Evolutionary conservation across 2,797 vertebrate species (phyloP).

Genomic region (Parambassis ranga): DNA sequence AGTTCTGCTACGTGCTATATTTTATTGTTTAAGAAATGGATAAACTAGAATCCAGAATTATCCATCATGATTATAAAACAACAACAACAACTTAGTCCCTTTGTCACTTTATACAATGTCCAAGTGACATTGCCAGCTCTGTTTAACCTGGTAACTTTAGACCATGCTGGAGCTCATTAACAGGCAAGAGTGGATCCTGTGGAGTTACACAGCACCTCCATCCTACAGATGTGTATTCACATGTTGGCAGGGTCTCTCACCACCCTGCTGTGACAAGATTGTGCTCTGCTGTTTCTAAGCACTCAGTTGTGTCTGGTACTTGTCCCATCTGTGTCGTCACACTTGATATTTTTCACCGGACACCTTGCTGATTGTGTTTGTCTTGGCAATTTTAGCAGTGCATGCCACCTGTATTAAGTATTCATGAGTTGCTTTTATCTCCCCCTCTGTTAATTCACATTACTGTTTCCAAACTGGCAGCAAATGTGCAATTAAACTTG

Average conservation of each 20-base stretch:
- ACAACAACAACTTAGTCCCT: neutral
- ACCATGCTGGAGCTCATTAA: conserved; percentile 26
- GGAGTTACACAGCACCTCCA: conserved; percentile 13
- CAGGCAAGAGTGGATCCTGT: conserved; percentile 26
- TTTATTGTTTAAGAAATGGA: conserved; percentile 2
- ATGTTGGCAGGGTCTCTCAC: conserved; percentile 29
- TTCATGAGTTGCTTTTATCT: neutral
- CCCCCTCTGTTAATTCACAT: neutral
- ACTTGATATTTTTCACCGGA: conserved; percentile 1
- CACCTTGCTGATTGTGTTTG: neutral
- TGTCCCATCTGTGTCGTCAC: conserved; percentile 14
- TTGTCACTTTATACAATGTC: neutral
- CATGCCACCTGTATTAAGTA: neutral
- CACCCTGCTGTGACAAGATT: conserved; percentile 40
- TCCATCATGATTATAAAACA: neutral
- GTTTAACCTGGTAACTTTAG: conserved; percentile 16
- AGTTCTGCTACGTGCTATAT: neutral
- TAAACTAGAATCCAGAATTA: neutral
- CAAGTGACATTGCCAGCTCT: conserved; percentile 3
- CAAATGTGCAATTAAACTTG: neutral
- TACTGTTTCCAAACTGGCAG: neutral
- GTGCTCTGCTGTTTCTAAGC: conserved; percentile 14
- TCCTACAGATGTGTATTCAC: conserved; percentile 44
- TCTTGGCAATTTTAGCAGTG: neutral
- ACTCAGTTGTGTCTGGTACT: conserved; percentile 18